phyloP scores from a whole-genome alignment of 2,888 invertebrate genomes.

The Gastrophysa polygoni region DNA sequence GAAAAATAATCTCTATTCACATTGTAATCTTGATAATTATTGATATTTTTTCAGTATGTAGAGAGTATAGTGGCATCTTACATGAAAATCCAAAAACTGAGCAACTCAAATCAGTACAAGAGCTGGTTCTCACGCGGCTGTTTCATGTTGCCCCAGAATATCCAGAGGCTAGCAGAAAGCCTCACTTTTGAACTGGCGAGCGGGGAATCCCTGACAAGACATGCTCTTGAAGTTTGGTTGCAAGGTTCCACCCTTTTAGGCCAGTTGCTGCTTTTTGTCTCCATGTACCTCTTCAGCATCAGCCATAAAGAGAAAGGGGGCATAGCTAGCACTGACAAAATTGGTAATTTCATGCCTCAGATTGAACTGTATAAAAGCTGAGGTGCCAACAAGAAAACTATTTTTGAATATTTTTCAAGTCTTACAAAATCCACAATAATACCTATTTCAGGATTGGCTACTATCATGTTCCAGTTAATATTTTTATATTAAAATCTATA shows the following conservation, averaged over 20 bases:
- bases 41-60: slow-evolving; percentile 67
- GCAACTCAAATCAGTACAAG: slow-evolving; percentile 61
- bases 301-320: slow-evolving; percentile 59
- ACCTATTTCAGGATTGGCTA: no score
- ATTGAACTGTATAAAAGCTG: no score
- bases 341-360: slow-evolving; percentile 30
- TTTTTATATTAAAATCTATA: no score
- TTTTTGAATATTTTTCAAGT: no score
- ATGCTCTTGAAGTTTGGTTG: slow-evolving; percentile 61
- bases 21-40: no score
- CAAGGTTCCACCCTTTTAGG: slow-evolving; percentile 59
- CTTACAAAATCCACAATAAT: no score
- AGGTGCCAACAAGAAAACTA: no score
- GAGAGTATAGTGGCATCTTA: slow-evolving; percentile 79
- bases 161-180: slow-evolving; percentile 65
- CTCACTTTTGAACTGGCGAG: slow-evolving; percentile 61
- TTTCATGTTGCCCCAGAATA: slow-evolving; percentile 63
- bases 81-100: slow-evolving; percentile 69
- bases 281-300: slow-evolving; percentile 62
- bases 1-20: no score
- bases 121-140: slow-evolving; percentile 68
- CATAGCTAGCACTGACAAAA: slow-evolving; percentile 35
- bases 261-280: slow-evolving; percentile 61
- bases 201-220: slow-evolving; percentile 53
- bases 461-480: no score